Conservation (phyloP, 2,888 invertebrate species). For the Halocaridina rubra region DNA sequence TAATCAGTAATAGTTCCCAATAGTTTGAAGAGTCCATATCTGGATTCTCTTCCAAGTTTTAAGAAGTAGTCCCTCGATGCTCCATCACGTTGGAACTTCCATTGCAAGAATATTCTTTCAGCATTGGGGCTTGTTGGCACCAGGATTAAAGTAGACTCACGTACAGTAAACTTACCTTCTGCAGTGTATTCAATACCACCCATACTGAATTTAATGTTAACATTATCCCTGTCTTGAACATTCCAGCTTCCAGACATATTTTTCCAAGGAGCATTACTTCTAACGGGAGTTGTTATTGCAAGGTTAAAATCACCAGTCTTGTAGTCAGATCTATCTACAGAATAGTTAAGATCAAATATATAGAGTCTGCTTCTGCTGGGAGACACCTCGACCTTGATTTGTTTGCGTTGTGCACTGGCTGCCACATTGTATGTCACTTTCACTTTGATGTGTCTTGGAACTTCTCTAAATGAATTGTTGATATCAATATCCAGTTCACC, state of each 20-base stretch:
- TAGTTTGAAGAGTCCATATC: conserved; percentile 37
- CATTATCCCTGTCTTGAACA: conserved; percentile 1
- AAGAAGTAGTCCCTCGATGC: conserved; percentile 45
- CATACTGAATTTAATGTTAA: conserved; percentile 7
- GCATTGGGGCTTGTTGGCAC: not conserved
- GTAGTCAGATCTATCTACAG: not conserved
- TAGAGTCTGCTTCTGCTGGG: conserved; percentile 21
- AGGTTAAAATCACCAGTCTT: conserved; percentile 39
- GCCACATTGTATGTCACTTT: conserved; percentile 33
- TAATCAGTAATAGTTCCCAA: conserved; percentile 34
- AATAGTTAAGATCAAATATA: conserved; percentile 32
- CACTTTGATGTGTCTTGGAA: conserved; percentile 23
- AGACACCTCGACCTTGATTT: conserved; percentile 31
- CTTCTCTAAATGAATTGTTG: conserved; percentile 42
- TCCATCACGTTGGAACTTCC: conserved; percentile 14
- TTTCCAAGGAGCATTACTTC: conserved; percentile 17
- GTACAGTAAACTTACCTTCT: conserved; percentile 30
- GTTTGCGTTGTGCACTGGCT: conserved; percentile 26
- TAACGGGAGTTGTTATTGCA: conserved; percentile 30
- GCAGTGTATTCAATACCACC: conserved; percentile 33
- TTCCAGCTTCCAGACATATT: conserved; percentile 55
- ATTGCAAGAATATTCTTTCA: conserved; percentile 27
- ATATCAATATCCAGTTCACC: conserved; percentile 37
- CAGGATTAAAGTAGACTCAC: conserved; percentile 18
- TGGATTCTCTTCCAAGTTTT: conserved; percentile 34